Evolutionary conservation across 64 coral and sea anemone species (phyloP).

Genomic region (Pocillopora damicornis): DNA sequence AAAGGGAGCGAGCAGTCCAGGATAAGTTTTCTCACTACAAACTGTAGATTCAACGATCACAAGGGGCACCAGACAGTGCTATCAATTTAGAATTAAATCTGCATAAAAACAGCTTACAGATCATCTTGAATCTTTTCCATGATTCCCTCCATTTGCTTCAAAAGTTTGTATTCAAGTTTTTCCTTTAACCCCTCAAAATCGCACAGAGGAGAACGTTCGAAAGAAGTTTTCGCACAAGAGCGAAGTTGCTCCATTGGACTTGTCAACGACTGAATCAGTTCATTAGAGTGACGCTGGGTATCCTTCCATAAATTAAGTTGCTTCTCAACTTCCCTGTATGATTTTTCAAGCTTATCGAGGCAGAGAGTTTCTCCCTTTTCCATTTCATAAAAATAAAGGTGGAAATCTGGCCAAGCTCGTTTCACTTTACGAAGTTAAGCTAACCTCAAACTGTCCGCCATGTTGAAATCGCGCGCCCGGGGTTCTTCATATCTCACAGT

Average conservation of each 20-base stretch:
- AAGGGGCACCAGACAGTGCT: no score
- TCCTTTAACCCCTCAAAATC: slow-evolving; percentile 7
- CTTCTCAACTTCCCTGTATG: background rate
- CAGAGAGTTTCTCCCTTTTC: background rate
- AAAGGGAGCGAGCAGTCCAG: no score
- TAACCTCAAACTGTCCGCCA: background rate
- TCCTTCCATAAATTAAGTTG: slow-evolving; percentile 31
- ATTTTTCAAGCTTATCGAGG: slow-evolving; percentile 6
- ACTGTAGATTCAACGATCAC: no score
- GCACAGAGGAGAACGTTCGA: background rate
- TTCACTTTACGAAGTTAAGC: background rate
- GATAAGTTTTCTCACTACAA: no score
- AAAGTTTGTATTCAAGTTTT: slow-evolving; percentile 11
- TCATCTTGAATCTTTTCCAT: background rate
- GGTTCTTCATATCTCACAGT: background rate
- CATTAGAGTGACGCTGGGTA: background rate
- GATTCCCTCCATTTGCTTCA: slow-evolving; percentile 18
- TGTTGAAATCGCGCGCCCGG: background rate
- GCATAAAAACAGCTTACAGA: slow-evolving; percentile 1
- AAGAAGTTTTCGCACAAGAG: background rate
- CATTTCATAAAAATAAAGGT: background rate
- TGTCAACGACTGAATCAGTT: slow-evolving; percentile 17
- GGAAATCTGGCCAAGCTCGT: no score
- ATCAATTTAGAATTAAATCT: no score
- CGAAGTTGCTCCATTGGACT: slow-evolving; percentile 25